phyloP scores from a whole-genome alignment of 1,140 invertebrate genomes.

The Cryptotermes secundus region DNA sequence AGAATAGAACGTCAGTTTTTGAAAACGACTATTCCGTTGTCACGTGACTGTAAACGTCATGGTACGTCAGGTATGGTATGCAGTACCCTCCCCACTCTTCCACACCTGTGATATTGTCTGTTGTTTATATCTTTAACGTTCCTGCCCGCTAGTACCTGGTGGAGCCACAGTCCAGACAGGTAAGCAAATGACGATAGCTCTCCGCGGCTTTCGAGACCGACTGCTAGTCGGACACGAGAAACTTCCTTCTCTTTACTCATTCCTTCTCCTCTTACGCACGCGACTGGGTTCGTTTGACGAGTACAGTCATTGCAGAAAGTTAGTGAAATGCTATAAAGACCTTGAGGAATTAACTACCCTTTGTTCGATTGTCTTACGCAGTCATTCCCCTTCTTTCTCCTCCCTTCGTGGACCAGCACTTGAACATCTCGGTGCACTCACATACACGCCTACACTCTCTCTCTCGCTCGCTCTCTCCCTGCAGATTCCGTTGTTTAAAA shows the following conservation, averaged over 20 bases:
- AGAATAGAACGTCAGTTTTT: not conserved
- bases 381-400: not conserved
- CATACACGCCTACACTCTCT: too few species aligned
- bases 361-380: not conserved
- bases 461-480: too few species aligned
- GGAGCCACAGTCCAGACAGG: not conserved
- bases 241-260: not conserved
- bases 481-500: not conserved
- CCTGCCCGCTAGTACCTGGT: not conserved
- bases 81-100: not conserved
- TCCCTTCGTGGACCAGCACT: not conserved
- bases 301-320: not conserved
- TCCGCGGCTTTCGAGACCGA: not conserved
- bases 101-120: not conserved
- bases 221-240: not conserved
- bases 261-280: not conserved
- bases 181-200: not conserved
- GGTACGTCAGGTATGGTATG: constrained; percentile 9
- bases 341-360: not conserved
- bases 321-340: not conserved
- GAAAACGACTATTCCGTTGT: not conserved
- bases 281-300: not conserved
- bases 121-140: not conserved
- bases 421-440: not conserved
- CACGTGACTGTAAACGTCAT: constrained; percentile 5